phyloP scores from a whole-genome alignment of 2,113 vertebrate genomes.

The Calidris pygmaea region DNA sequence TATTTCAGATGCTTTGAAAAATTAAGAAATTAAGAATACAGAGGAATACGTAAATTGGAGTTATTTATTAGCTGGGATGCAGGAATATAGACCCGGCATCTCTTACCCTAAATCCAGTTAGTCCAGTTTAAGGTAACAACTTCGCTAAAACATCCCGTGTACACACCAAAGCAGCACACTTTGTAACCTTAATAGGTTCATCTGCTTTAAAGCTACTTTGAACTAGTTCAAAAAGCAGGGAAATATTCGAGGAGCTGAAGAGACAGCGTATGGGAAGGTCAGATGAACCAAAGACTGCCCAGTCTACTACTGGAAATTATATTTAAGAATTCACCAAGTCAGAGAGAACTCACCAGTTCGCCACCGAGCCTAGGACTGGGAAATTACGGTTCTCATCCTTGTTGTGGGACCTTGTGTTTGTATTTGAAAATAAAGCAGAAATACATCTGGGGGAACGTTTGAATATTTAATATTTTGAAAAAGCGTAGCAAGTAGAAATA shows the following conservation, averaged over 20 bases:
- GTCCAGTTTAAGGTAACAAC: neutral
- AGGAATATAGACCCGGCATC: too few species aligned
- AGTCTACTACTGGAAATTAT: neutral
- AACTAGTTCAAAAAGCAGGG: neutral
- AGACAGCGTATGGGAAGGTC: too few species aligned
- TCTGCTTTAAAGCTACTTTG: neutral
- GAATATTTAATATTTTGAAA: neutral
- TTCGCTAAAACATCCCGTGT: rapidly evolving
- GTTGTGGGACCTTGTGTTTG: neutral
- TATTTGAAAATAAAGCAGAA: neutral
- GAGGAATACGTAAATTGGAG: neutral
- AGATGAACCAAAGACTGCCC: neutral
- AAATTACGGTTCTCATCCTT: neutral
- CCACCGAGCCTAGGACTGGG: neutral
- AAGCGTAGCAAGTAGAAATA: neutral
- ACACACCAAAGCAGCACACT: neutral
- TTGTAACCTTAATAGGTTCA: neutral
- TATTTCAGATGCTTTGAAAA: neutral
- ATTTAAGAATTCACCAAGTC: neutral
- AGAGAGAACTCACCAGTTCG: neutral
- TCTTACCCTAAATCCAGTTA: neutral
- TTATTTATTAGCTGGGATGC: neutral
- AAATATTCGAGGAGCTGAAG: neutral
- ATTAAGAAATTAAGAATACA: neutral
- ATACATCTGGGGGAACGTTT: rapidly evolving